These are phyloP conservation scores for Stenotaenia linearis DNA, from an alignment of 2,888 invertebrate species.

Conservation along the genomic window DNA sequence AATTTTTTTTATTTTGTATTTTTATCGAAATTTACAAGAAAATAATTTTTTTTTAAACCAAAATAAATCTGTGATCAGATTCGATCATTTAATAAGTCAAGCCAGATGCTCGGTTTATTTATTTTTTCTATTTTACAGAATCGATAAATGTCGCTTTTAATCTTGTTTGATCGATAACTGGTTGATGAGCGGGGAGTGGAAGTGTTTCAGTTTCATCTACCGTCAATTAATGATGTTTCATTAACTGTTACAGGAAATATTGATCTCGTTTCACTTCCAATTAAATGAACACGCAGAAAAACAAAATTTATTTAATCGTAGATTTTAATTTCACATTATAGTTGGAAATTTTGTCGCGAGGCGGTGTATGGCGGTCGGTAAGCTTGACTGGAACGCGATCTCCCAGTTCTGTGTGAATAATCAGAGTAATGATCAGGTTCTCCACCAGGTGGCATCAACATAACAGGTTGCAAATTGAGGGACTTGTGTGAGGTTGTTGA, in stretches of 20 bases:
- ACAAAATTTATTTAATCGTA: background rate
- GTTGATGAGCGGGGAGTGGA: too few species aligned
- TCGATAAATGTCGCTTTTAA: too few species aligned
- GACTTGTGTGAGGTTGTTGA: slow-evolving; percentile 81
- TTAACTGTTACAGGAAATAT: background rate
- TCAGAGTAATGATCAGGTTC: slow-evolving; percentile 71
- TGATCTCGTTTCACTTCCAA: background rate
- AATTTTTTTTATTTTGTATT: too few species aligned
- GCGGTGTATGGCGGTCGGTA: slow-evolving; percentile 57
- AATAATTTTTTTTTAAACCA: too few species aligned
- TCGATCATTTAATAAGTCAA: too few species aligned
- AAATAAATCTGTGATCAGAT: too few species aligned
- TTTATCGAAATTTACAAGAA: too few species aligned
- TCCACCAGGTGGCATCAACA: slow-evolving; percentile 61
- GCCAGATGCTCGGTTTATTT: too few species aligned
- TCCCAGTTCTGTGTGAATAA: slow-evolving; percentile 65
- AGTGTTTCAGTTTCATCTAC: too few species aligned
- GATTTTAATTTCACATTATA: slow-evolving; percentile 46
- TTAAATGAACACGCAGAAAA: background rate
- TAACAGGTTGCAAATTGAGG: slow-evolving; percentile 76
- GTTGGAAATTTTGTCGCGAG: slow-evolving; percentile 65
- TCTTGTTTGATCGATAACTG: too few species aligned
- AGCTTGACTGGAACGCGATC: slow-evolving; percentile 54
- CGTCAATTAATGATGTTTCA: too few species aligned
- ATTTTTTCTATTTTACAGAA: too few species aligned